Percentiles rank a stretch among this genome's conserved stretches.
These are phyloP conservation scores for Numida meleagris DNA, from an alignment of 2,113 vertebrate genomes.

Conservation along the genomic window DNA sequence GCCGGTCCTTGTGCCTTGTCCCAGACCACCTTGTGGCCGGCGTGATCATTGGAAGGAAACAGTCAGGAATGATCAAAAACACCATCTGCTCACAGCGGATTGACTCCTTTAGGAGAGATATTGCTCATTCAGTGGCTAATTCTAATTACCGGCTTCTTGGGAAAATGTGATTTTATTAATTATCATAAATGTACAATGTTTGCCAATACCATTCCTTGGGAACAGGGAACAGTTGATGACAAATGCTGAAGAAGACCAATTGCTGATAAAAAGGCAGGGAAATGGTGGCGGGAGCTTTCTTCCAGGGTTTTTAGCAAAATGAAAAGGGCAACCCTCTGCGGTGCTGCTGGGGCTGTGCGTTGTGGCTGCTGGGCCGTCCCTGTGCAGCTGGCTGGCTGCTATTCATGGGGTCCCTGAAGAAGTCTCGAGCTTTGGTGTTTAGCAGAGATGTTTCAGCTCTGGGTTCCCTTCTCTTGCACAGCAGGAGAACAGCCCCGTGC, in stretches of 20 bases:
- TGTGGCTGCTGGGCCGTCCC: neutral
- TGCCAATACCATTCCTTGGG: constrained; percentile 15
- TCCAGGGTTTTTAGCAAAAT: neutral
- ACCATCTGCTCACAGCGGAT: constrained; percentile 29
- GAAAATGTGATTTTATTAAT: constrained; percentile 28
- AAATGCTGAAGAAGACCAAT: neutral
- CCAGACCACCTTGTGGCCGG: neutral
- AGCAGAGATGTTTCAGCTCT: neutral
- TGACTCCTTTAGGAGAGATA: constrained; percentile 10
- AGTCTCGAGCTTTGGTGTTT: neutral
- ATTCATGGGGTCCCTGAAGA: neutral
- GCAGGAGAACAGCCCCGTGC: neutral
- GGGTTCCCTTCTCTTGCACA: neutral
- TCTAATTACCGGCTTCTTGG: constrained; percentile 19
- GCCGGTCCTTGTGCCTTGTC: neutral
- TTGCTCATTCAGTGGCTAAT: constrained; percentile 19
- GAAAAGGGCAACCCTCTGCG: neutral
- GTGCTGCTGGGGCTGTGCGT: neutral
- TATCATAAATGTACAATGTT: neutral
- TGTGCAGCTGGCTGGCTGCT: neutral
- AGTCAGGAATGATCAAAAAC: constrained; percentile 42
- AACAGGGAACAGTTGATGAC: neutral
- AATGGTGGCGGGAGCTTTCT: neutral
- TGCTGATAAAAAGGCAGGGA: neutral
- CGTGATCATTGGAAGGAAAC: neutral